Evolutionary conservation across 2,888 invertebrate species (phyloP).

Genomic region (Eupithecia centaureata): DNA sequence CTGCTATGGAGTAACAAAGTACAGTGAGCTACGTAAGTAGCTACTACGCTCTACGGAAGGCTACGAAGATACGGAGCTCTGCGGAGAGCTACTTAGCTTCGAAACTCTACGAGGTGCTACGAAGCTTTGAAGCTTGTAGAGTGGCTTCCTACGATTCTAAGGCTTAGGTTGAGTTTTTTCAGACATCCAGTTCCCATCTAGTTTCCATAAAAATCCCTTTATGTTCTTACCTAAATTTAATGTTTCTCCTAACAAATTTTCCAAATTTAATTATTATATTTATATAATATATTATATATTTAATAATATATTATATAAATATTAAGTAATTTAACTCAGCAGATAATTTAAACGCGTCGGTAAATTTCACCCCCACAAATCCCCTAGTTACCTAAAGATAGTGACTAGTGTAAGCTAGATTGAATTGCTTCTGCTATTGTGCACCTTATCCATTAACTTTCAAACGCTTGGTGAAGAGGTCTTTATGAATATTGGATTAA

Average conservation of each 20-base stretch:
- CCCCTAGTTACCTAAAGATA: background rate
- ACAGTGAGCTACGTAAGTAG: conserved; percentile 20
- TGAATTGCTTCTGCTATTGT: conserved; percentile 5
- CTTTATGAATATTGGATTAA: background rate
- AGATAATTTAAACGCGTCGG: background rate
- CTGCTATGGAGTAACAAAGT: background rate
- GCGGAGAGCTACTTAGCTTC: background rate
- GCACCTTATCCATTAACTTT: background rate
- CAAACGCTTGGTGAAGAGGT: background rate
- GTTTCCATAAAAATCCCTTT: no score
- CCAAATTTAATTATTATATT: no score
- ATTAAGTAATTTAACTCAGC: no score
- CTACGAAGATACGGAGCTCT: background rate
- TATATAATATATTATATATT: no score
- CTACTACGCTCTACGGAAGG: background rate
- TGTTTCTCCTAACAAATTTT: no score
- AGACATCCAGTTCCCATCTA: no score
- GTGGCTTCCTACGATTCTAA: no score
- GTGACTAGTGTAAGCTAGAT: conserved; percentile 1
- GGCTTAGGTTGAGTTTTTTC: no score
- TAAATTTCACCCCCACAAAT: background rate
- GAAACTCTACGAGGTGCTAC: background rate
- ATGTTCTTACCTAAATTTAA: no score
- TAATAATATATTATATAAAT: no score
- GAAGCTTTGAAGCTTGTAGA: background rate